Conservation (phyloP, 1,140 invertebrate genomes). For the Drosophila bocki region DNA sequence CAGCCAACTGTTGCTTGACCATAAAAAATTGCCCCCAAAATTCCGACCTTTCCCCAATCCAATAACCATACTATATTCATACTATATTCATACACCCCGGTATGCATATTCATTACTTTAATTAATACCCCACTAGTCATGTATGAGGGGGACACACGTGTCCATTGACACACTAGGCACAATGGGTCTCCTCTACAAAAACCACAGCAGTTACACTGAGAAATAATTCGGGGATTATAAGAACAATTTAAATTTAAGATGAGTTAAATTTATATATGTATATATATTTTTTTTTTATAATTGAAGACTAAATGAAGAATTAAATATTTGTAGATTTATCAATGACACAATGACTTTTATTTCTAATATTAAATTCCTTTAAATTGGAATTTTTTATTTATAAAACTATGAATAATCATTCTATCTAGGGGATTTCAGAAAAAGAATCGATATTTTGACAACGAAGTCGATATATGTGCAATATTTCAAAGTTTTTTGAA, state of each 20-base stretch:
- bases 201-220: slow-evolving; percentile 2
- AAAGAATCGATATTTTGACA: no score
- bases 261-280: no score
- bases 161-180: slow-evolving; percentile 18
- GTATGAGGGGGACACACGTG: slow-evolving; percentile 58
- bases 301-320: not conserved
- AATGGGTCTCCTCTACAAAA: slow-evolving; percentile 1
- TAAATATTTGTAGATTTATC: not conserved
- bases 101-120: slow-evolving; percentile 51
- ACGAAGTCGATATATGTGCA: no score
- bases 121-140: slow-evolving; percentile 37
- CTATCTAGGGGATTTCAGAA: no score
- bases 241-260: no score
- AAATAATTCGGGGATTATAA: not conserved
- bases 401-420: no score
- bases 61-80: not conserved
- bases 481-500: no score
- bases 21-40: not conserved
- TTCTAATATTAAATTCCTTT: no score
- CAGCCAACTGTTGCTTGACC: slow-evolving; percentile 35
- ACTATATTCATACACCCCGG: not conserved
- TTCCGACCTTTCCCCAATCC: slow-evolving; percentile 8
- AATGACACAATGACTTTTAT: not conserved
- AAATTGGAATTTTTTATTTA: no score
- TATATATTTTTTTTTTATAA: no score